phyloP scores from a whole-genome alignment of 2,113 vertebrate species.

The Strix aluco region DNA sequence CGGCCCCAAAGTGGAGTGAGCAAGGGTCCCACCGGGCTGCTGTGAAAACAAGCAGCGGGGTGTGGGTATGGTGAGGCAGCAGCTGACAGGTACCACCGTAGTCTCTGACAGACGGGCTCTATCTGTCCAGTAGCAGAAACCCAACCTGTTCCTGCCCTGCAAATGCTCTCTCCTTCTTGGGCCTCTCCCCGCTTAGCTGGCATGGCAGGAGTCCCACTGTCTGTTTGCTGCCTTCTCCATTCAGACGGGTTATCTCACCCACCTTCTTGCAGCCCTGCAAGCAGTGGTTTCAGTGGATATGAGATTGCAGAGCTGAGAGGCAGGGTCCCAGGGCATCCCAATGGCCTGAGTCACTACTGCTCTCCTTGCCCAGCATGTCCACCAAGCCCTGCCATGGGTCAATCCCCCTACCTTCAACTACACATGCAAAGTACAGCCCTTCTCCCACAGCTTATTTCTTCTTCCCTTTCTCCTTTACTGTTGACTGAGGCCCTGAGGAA shows the following conservation, averaged over 20 bases:
- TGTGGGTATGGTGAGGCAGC: background rate
- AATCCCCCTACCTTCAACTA: background rate
- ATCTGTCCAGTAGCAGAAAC: background rate
- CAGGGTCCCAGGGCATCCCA: background rate
- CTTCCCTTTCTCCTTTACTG: background rate
- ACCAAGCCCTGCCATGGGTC: background rate
- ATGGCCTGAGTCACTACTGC: background rate
- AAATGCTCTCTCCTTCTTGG: background rate
- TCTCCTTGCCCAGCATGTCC: background rate
- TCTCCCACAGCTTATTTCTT: background rate
- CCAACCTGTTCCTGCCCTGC: background rate
- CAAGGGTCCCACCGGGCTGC: background rate
- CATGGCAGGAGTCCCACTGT: background rate
- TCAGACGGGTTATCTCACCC: background rate
- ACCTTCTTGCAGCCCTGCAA: background rate
- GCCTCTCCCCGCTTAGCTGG: background rate
- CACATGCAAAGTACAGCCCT: background rate
- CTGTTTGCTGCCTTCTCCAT: background rate
- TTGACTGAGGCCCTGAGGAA: background rate
- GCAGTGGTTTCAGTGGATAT: rapidly evolving
- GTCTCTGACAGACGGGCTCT: background rate
- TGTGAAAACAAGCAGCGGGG: background rate
- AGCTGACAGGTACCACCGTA: background rate
- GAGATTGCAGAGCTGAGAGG: rapidly evolving
- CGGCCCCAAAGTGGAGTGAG: background rate